Evolutionary conservation across 2,113 vertebrate species (phyloP), one percentile per base, ranked within the genome.

Genomic region (Cacatua alba): DNA sequence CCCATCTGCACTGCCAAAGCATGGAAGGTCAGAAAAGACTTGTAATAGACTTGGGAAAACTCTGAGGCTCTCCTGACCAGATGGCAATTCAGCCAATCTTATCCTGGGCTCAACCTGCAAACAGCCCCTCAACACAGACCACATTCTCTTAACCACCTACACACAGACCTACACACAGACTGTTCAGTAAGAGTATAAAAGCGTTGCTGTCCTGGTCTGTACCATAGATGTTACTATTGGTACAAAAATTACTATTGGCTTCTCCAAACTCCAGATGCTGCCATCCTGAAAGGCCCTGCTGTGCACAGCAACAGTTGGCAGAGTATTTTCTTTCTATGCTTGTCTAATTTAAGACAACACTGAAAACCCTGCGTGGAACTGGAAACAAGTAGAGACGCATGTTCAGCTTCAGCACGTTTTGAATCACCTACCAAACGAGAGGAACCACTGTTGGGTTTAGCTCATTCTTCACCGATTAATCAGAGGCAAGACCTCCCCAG

Each of bases 381-480:
- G 39, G 33, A 68, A 81, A 81, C 64, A 59, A 35, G 53, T 21
- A 39, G 39, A 92, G 74, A 82, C 3, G 10, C 71, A 37, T 0
- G 4, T 49, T 80, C 82, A 63, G 57, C 64, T 71, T 78, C 48
- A 10, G 62, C 60, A n/a, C 11, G 35, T 51, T 92, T 93, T 0
- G 0, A 48, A 79, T 20, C 1, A 0, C 20, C 39, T 41, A 57
- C 55, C 65, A 48, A 64, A 83, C 25, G 11, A 57, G 29, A 91
- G 60, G 75, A 88, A 67, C 16, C 31, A 37, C 48, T 41, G 44
- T 9, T 62, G 64, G 55, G 23, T 76, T 93, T 81, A 82, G 92
- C 72, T 88, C 17, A 68, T 44, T 60, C 35, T 52, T 83, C 92
- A 94, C 53, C 84, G 86, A 94, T 86, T 81, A 76, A 93, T 93